Base-by-base conservation (phyloP, 2,797 vertebrate genomes). In the Pantherophis vulpinus region DNA sequence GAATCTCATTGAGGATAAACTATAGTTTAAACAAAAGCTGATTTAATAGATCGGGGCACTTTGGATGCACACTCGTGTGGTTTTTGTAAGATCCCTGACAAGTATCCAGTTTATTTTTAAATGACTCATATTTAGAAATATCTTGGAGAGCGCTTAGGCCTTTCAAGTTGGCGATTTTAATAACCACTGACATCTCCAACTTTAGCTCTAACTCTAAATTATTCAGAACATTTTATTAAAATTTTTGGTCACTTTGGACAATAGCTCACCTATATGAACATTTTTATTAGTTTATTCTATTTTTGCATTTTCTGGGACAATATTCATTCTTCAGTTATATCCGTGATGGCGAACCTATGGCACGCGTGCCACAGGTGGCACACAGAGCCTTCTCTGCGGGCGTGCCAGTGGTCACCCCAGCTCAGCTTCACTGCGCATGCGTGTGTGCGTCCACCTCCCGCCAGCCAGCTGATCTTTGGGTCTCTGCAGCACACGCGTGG, bases 121-220 rank as follows among this genome's bases (percentile, higher is more conserved):
- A 55, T n/a, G 27, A 58, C 58, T 92, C 93, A 88, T 93, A 47
- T 87, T 93, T 90, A 37, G 91, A 93, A 95, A 91, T 91, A 92
- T 95, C 93, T 95, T 89, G 87, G 93, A 91, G 94, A 92, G 95
- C 95, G 60, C 93, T 94, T 87, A 91, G 90, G 66, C 94, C 90
- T 96, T 97, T 97, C 97, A 95, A 97, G 23, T 66, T 96, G 96
- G 37, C 14, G 10, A 54, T 74, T 47, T 59, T 42, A 47, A 90
- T 56, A 86, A 88, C 29, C 54, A 59, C 11, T 56, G 51, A 27
- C 37, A 83, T 47, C 10, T 56, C 87, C n/a, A n/a, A 42, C 13
- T 9, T 5, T 23, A 27, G 25, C 56, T 13, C 55, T 87, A 70
- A 87, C 5, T 11, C 29, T 51, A 93, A 87, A 74, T 66, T 60